These are phyloP conservation scores for Lordiphosa andalusiaca DNA, from an alignment of 2,888 invertebrate species.

Conservation along the genomic window DNA sequence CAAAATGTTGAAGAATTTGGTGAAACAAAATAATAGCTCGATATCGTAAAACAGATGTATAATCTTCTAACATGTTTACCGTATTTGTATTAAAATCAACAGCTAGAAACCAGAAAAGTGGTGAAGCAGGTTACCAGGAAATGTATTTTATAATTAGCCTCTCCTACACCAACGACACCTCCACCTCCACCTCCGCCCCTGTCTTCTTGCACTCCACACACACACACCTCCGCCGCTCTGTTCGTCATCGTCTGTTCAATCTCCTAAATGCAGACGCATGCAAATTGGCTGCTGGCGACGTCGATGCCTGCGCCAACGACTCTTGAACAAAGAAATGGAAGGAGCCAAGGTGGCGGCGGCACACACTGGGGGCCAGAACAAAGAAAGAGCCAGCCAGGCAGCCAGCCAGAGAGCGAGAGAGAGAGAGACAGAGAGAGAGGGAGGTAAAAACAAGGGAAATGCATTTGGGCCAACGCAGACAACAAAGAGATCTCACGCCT, in stretches of 20 bases:
- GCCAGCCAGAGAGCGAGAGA: slow-evolving; percentile 1
- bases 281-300: slow-evolving; percentile 14
- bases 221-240: slow-evolving; percentile 12
- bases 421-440: neutral
- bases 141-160: no score
- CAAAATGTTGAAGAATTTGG: no score
- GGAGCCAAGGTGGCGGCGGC: slow-evolving; percentile 12
- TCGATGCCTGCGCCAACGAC: slow-evolving; percentile 19
- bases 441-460: slow-evolving; percentile 46
- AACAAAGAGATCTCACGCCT: slow-evolving; percentile 46
- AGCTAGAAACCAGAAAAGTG: slow-evolving; percentile 5
- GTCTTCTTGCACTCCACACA: slow-evolving; percentile 1
- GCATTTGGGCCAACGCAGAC: slow-evolving; percentile 55
- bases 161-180: no score
- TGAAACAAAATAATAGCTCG: no score
- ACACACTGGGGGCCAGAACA: slow-evolving; percentile 1
- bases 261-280: slow-evolving; percentile 24
- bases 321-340: slow-evolving; percentile 40
- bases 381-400: slow-evolving; percentile 1
- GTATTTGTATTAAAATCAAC: slow-evolving; percentile 9
- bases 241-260: slow-evolving; percentile 19
- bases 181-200: no score
- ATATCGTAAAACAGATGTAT: no score
- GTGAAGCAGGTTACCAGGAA: no score
- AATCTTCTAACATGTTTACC: no score